Base-by-base conservation (phyloP, 2,113 vertebrate species). In the Orientallactaga bullata region DNA sequence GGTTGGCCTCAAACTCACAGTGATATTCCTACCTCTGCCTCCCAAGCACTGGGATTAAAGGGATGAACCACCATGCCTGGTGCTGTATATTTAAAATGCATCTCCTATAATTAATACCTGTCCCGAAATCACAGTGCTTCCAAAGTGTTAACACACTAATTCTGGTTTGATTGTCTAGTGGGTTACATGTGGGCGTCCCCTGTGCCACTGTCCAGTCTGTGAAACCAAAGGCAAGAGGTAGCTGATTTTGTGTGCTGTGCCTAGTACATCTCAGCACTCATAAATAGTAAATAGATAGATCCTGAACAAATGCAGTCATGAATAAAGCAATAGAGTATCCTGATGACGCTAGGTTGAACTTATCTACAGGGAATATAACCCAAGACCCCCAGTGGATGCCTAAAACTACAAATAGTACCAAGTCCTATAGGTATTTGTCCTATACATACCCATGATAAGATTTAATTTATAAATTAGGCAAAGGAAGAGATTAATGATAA, bases 41-140 rank as follows among this genome's bases (percentile, higher is more conserved):
- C n/a, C n/a, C n/a, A n/a, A n/a, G n/a, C n/a, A n/a, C n/a, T n/a
- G n/a, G n/a, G n/a, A n/a, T n/a, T n/a, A n/a, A n/a, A n/a, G n/a
- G n/a, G n/a, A n/a, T n/a, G n/a, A n/a, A n/a, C n/a, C n/a, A n/a
- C n/a, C n/a, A n/a, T n/a, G n/a, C n/a, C n/a, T n/a, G n/a, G n/a
- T n/a, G n/a, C n/a, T n/a, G n/a, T n/a, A n/a, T 85, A 91, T 68
- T 81, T 28, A 69, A 74, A 55, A 85, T n/a, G 7, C 81, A 60
- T 26, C 47, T 85, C 32, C n/a, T 30, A 35, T n/a, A 85, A 58
- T 21, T 58, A 21, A 26, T 12, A 23, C 68, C 51, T 73, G 16
- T 60, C 24, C 35, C 51, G 23, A 85, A 58, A 85, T 72, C 26
- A 72, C 7, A 30, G 51, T 30, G 18, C 23, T 21, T 85, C 55